phyloP scores from a whole-genome alignment of 1,140 invertebrate genomes.

The Drosophila athabasca region DNA sequence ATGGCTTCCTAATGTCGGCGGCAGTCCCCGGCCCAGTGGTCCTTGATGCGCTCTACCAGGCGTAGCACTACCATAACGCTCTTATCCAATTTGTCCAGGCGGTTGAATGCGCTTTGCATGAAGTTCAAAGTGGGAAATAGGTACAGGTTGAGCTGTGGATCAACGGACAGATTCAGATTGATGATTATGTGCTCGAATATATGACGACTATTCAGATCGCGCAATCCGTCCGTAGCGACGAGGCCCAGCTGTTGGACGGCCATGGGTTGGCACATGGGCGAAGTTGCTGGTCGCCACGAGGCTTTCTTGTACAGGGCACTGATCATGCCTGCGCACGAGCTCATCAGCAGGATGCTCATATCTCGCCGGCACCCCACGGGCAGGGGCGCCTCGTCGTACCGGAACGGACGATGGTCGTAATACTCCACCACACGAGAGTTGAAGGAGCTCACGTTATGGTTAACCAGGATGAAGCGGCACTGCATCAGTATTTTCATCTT shows the following conservation, averaged over 20 bases:
- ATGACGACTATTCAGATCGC: conserved; percentile 77
- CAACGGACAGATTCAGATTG: conserved; percentile 35
- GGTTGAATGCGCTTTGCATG: conserved; percentile 80
- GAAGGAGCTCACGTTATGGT: conserved; percentile 88
- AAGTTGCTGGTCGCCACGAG: conserved; percentile 88
- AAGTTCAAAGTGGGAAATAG: conserved; percentile 53
- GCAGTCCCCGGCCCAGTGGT: conserved; percentile 16
- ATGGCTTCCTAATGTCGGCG: no score
- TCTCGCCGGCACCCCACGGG: conserved; percentile 67
- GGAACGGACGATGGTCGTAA: conserved; percentile 89
- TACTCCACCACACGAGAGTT: conserved; percentile 85
- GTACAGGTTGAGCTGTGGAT: conserved; percentile 35
- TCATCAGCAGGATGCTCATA: conserved; percentile 85
- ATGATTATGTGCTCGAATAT: conserved; percentile 53
- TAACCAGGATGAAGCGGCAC: conserved; percentile 88
- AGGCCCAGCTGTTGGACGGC: conserved; percentile 36
- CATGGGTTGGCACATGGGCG: conserved; percentile 77
- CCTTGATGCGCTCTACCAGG: conserved; percentile 35
- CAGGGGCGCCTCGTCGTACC: conserved; percentile 83
- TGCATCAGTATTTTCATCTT: conserved; percentile 83
- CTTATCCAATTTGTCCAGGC: conserved; percentile 24
- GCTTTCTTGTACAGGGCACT: conserved; percentile 41
- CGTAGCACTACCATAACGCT: conserved; percentile 25
- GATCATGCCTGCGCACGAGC: conserved; percentile 89
- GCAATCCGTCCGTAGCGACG: conserved; percentile 49